A percentile compares a stretch with the other conserved stretches of the same genome.
phyloP scores from a whole-genome alignment of 2,888 invertebrate genomes.

The Argynnis bischoffii region DNA sequence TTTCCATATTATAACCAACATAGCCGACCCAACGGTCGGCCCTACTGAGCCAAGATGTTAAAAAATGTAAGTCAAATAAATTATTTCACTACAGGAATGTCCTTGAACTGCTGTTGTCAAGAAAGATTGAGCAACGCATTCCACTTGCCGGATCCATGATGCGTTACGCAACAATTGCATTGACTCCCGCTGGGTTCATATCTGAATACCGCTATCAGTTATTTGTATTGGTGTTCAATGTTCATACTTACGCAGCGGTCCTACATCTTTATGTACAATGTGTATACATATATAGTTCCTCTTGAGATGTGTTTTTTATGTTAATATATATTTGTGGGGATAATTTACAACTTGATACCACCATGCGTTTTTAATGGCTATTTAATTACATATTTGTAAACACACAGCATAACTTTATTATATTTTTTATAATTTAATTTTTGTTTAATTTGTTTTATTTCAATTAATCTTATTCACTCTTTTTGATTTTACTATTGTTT shows the following conservation, averaged over 20 bases:
- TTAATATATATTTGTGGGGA: too few relatives aligned
- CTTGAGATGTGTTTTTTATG: neutral
- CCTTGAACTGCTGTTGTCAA: constrained; percentile 31
- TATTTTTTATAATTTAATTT: too few relatives aligned
- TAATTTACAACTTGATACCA: too few relatives aligned
- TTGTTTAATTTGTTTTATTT: too few relatives aligned
- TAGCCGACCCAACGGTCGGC: too few relatives aligned
- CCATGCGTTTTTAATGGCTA: too few relatives aligned
- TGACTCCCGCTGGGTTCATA: constrained; percentile 7
- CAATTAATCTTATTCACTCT: too few relatives aligned
- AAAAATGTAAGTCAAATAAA: neutral
- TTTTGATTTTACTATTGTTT: too few relatives aligned
- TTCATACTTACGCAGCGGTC: constrained; percentile 3
- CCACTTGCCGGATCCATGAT: constrained; percentile 16
- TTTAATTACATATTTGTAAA: too few relatives aligned
- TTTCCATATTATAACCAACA: too few relatives aligned
- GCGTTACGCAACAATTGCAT: constrained; percentile 23
- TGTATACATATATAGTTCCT: too few relatives aligned
- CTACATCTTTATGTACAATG: neutral
- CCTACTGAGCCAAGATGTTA: neutral
- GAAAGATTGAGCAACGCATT: constrained; percentile 31
- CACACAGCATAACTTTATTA: too few relatives aligned
- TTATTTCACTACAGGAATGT: constrained; percentile 3
- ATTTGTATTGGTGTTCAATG: constrained; percentile 3
- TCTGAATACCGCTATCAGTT: constrained; percentile 6